Evolutionary conservation across 2,113 vertebrate genomes (phyloP).

Genomic region (Ophiodon elongatus): DNA sequence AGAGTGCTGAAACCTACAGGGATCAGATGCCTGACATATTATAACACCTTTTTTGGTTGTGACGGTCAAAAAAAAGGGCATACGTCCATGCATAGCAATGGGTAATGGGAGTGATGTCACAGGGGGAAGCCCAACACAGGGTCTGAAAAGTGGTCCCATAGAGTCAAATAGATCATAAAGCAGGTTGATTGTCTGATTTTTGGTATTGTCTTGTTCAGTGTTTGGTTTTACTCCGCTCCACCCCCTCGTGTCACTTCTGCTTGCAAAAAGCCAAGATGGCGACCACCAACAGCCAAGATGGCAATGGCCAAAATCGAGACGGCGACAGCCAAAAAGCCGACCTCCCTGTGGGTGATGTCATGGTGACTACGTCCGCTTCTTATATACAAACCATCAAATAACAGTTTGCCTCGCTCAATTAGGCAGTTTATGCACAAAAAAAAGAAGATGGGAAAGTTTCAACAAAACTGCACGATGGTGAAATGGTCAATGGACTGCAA

Average conservation of each 20-base stretch:
- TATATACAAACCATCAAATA: not conserved
- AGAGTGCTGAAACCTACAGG: not conserved
- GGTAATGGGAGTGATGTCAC: not conserved
- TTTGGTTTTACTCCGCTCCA: too few relatives aligned
- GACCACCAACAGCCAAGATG: not conserved
- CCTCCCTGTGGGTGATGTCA: too few relatives aligned
- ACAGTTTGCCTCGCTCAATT: not conserved
- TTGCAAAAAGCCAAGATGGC: not conserved
- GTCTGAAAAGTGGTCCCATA: not conserved
- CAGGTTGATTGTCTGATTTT: too few relatives aligned
- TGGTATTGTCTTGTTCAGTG: too few relatives aligned
- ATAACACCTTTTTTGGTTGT: not conserved
- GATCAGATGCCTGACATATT: not conserved
- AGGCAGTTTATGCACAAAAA: not conserved
- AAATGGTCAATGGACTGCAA: too few relatives aligned
- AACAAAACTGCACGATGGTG: not conserved
- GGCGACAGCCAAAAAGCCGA: too few relatives aligned
- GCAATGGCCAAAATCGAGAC: too few relatives aligned
- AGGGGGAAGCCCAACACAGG: not conserved
- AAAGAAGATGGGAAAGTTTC: not conserved
- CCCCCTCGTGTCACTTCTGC: too few relatives aligned
- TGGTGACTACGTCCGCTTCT: not conserved
- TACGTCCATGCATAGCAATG: not conserved
- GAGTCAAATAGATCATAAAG: not conserved
- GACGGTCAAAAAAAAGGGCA: not conserved